These are phyloP conservation scores for Puffinus mauretanicus DNA, from an alignment of 2,113 vertebrate species.

Conservation along the genomic window DNA sequence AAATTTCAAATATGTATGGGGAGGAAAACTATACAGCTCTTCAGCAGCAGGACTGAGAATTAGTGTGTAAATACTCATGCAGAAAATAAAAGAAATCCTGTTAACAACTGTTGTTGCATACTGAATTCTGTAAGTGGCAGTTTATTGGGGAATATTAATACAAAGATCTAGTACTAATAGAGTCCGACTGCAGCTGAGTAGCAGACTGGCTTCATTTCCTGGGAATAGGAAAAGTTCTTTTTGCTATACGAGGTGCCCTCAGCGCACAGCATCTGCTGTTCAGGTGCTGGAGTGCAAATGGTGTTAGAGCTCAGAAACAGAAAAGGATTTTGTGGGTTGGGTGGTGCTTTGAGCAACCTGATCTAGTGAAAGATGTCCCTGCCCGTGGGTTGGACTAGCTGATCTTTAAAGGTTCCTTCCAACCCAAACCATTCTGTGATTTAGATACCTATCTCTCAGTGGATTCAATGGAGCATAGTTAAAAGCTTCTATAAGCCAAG, in stretches of 20 bases:
- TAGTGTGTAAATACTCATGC: neutral
- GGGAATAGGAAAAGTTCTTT: neutral
- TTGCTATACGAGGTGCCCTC: neutral
- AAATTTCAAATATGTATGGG: neutral
- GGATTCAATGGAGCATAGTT: accelerated
- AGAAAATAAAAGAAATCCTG: neutral
- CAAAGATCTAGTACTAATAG: neutral
- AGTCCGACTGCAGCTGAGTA: neutral
- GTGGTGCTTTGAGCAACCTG: neutral
- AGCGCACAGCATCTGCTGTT: neutral
- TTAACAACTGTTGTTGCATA: neutral
- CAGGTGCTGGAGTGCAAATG: too few relatives aligned
- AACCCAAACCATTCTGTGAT: neutral
- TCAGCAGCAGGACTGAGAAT: neutral
- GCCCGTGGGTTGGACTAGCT: accelerated
- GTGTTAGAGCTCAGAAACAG: neutral
- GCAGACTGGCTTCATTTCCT: neutral
- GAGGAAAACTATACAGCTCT: neutral
- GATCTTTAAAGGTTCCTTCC: neutral
- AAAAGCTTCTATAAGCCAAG: neutral
- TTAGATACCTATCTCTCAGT: neutral
- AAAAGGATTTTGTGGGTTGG: neutral
- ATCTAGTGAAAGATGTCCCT: neutral
- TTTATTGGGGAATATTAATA: neutral
- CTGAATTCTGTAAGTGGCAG: neutral